These are phyloP conservation scores for Pseudomugil gertrudae DNA, from an alignment of 2,797 vertebrate genomes.

Conservation along the genomic window DNA sequence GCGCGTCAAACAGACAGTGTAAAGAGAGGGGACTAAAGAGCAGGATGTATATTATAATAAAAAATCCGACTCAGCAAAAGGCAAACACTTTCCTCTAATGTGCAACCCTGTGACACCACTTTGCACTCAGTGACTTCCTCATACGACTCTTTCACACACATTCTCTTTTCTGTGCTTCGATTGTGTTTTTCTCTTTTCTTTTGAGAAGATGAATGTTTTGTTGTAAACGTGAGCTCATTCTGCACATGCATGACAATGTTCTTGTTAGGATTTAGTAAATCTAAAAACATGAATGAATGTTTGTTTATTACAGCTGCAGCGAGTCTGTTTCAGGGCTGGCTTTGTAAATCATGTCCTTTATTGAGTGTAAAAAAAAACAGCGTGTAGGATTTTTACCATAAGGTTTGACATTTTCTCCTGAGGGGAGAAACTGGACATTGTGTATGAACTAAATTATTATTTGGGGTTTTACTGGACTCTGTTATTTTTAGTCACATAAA, in stretches of 20 bases:
- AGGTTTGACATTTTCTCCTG: neutral
- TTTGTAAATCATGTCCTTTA: neutral
- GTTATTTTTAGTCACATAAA: neutral
- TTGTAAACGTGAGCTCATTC: neutral
- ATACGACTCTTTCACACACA: neutral
- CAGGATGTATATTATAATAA: conserved; percentile 61
- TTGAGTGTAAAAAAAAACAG: neutral
- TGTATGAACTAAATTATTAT: too few relatives aligned
- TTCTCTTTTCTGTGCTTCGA: neutral
- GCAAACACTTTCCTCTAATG: conserved; percentile 65
- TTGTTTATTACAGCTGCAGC: too few relatives aligned
- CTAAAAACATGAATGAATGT: too few relatives aligned
- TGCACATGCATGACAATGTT: neutral
- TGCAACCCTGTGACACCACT: conserved; percentile 41
- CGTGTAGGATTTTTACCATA: too few relatives aligned
- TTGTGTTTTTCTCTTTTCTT: conserved; percentile 11
- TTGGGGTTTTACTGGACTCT: neutral
- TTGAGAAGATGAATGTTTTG: neutral
- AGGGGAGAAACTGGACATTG: neutral
- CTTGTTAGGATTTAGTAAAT: neutral
- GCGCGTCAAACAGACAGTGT: conserved; percentile 13
- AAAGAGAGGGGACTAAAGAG: conserved; percentile 7
- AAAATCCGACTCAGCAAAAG: conserved; percentile 69
- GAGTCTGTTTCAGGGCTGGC: too few relatives aligned
- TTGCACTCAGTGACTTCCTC: conserved; percentile 32